Evolutionary conservation across 92 coral and sea anemone species (phyloP).

Genomic region (Porites cylindrica): DNA sequence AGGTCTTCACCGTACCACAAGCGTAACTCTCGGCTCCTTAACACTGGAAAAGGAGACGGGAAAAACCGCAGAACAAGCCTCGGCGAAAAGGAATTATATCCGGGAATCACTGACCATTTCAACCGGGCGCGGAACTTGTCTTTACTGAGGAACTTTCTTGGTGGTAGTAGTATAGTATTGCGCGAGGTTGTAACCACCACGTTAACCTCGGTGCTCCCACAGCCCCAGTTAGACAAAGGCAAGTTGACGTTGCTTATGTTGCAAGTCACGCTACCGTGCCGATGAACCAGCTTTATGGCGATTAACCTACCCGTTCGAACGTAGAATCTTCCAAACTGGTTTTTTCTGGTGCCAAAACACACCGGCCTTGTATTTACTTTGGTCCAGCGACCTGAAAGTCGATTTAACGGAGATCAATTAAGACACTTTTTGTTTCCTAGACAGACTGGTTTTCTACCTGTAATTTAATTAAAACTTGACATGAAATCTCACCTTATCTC

Average conservation of each 20-base stretch:
- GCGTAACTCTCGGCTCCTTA: background rate
- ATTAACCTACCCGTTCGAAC: background rate
- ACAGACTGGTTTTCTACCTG: no score
- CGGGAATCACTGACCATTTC: background rate
- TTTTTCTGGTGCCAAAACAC: background rate
- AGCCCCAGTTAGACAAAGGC: background rate
- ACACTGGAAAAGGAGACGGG: background rate
- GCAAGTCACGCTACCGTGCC: background rate
- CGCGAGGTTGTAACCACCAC: background rate
- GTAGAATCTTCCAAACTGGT: background rate
- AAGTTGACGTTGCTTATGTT: background rate
- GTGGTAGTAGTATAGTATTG: background rate
- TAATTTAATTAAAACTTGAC: no score
- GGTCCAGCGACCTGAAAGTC: background rate
- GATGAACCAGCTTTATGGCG: background rate
- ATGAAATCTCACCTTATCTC: no score
- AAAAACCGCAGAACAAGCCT: no score
- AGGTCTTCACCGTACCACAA: slow-evolving; percentile 14
- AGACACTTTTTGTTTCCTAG: no score
- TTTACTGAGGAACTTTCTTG: background rate
- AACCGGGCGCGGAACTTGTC: background rate
- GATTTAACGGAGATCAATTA: no score
- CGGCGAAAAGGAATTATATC: background rate
- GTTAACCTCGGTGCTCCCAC: background rate
- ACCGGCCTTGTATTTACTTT: background rate